These are phyloP conservation scores for Linnaemya tessellans DNA, from an alignment of 2,888 invertebrate genomes.

Conservation along the genomic window DNA sequence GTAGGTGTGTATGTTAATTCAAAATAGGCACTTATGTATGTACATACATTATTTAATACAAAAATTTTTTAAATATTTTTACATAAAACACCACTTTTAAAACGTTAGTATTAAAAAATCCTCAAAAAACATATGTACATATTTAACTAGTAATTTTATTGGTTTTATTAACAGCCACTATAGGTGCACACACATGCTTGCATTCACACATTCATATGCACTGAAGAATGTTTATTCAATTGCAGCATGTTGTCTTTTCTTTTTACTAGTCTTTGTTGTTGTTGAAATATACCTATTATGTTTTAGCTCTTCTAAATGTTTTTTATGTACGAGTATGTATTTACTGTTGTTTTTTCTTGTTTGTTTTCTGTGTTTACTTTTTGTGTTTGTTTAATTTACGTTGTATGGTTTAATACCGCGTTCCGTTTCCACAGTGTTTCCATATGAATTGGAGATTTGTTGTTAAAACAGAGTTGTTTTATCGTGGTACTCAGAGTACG, in stretches of 20 bases:
- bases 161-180: too few species aligned
- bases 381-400: slow-evolving; percentile 2
- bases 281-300: background rate
- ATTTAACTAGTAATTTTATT: too few species aligned
- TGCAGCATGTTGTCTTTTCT: slow-evolving; percentile 1
- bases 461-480: slow-evolving; percentile 19
- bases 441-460: background rate
- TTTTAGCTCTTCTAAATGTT: background rate
- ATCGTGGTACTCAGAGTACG: slow-evolving; percentile 14
- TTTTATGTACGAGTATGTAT: background rate
- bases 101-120: too few species aligned
- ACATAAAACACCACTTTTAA: too few species aligned
- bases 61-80: background rate
- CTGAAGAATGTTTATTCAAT: background rate
- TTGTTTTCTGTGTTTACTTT: slow-evolving; percentile 5
- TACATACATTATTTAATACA: background rate
- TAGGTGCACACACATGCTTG: too few species aligned
- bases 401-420: background rate
- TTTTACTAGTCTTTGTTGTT: background rate
- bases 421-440: slow-evolving; percentile 39
- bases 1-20: too few species aligned
- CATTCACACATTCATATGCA: slow-evolving; percentile 4
- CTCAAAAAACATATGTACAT: too few species aligned
- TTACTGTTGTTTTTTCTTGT: background rate
- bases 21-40: too few species aligned